Evolutionary conservation across 2,888 invertebrate genomes (phyloP), one percentile per base, ranked within the genome.

Genomic region (Yponomeuta sedellus): DNA sequence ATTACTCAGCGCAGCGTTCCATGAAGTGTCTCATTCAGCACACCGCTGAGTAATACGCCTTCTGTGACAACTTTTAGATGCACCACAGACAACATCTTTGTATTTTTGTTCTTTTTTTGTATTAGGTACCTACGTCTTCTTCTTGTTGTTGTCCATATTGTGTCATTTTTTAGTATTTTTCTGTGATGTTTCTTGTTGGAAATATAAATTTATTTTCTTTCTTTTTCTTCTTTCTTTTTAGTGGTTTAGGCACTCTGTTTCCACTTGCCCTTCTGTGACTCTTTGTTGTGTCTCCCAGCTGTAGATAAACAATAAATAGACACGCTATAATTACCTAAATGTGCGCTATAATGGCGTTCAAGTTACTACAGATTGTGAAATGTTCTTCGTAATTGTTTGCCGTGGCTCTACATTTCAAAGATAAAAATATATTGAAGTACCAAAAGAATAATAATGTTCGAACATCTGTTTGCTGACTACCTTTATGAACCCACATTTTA

Each of bases 221-320:
- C 34, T 34, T 6, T 34, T 34, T 34, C 10, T 34, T 34, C 10
- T 34, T 34, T 34, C 34, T 5, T 52, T 52, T 75, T 84, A 52
- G 16, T 52, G 16, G 44, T 16, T 16, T 34, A 52, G 12, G 16
- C 16, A 12, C 12, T 52, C 16, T 52, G 16, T 52, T 16, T 16
- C 16, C 16, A 52, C 3, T 52, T 52, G 2, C 12, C 44, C 12
- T 52, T 52, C 16, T 52, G 16, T 16, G 44, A 16, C 44, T 52
- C 44, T 16, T 16, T 52, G 16, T 52, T 52, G 3, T 52, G 44
- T 52, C 44, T 52, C 44, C 44, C 44, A 52, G 16, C 44, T 3
- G 44, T 8, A 34, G 44, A 16, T 52, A 52, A 16, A 52, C 16
- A 52, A 52, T 52, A 52, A 52, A 52, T 52, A 52, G 16, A 10